These are phyloP conservation scores for Macrotrachela quadricornifera DNA, from an alignment of 1,140 invertebrate genomes.

Conservation along the genomic window DNA sequence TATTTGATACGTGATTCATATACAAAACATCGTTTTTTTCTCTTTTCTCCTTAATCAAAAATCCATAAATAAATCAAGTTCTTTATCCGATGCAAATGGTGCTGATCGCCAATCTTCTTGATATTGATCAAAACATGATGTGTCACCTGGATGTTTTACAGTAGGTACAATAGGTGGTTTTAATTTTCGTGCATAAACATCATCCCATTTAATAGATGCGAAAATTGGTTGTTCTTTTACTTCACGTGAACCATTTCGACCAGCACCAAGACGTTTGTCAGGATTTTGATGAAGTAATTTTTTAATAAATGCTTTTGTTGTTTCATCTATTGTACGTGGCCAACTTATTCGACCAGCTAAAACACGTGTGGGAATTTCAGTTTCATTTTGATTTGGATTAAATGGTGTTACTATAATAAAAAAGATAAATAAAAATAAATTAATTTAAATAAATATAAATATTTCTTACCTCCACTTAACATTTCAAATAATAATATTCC, in stretches of 20 bases:
- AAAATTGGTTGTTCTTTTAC: conserved; percentile 8
- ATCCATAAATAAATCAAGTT: too few species aligned
- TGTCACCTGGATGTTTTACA: conserved; percentile 5
- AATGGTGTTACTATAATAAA: too few species aligned
- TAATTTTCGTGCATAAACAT: not conserved
- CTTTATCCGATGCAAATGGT: too few species aligned
- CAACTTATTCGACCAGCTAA: conserved; percentile 71
- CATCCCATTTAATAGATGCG: conserved; percentile 1
- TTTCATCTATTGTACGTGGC: conserved; percentile 65
- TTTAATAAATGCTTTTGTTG: conserved; percentile 42
- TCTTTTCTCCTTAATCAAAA: too few species aligned
- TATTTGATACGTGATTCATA: too few species aligned
- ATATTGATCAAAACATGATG: conserved; percentile 6
- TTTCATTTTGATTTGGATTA: too few species aligned
- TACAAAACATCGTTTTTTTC: too few species aligned
- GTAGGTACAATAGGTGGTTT: conserved; percentile 5
- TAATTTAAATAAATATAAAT: too few species aligned
- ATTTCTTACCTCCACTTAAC: conserved; percentile 40
- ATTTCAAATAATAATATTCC: conserved; percentile 88
- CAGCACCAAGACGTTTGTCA: conserved; percentile 3
- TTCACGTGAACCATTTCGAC: conserved; percentile 3
- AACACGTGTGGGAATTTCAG: too few species aligned
- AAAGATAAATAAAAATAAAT: not conserved
- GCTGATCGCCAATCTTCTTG: not conserved
- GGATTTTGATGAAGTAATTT: conserved; percentile 1